Evolutionary conservation across 1,140 invertebrate species (phyloP).

Genomic region (Drosophila ogumai): DNA sequence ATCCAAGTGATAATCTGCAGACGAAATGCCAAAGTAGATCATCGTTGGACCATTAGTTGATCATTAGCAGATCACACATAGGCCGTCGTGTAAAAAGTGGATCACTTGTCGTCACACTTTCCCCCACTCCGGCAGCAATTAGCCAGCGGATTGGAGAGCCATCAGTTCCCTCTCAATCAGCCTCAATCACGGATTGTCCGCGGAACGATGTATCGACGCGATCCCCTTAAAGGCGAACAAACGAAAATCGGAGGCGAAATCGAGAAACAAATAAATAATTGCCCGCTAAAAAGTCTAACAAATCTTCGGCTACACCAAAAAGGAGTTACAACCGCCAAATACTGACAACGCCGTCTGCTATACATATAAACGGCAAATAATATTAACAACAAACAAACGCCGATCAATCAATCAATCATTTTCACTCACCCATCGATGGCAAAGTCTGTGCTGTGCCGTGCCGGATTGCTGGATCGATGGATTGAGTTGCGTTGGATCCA

Average conservation of each 20-base stretch:
- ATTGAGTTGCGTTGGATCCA: constrained; percentile 36
- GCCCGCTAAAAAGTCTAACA: constrained; percentile 68
- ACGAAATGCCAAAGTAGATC: constrained; percentile 32
- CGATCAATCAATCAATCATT: constrained; percentile 82
- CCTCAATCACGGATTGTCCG: constrained; percentile 42
- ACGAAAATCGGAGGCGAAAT: constrained; percentile 78
- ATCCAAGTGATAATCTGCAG: constrained; percentile 28
- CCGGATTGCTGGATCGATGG: constrained; percentile 13
- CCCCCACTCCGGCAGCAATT: constrained; percentile 40
- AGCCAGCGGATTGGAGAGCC: constrained; percentile 39
- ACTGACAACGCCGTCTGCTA: constrained; percentile 38
- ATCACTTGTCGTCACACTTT: constrained; percentile 51
- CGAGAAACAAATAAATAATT: constrained; percentile 74
- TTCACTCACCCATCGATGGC: constrained; percentile 72
- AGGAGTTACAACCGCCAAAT: constrained; percentile 72
- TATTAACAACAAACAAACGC: constrained; percentile 41
- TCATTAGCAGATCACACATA: constrained; percentile 52
- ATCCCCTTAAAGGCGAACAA: constrained; percentile 64
- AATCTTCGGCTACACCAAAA: constrained; percentile 72
- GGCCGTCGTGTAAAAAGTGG: constrained; percentile 33
- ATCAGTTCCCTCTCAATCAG: constrained; percentile 41
- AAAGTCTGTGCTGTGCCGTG: constrained; percentile 8
- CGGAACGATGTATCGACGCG: constrained; percentile 11
- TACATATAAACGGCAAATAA: constrained; percentile 41
- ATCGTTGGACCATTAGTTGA: constrained; percentile 40